Conservation (phyloP, 2,113 vertebrate genomes). For the Caranx melampygus region DNA sequence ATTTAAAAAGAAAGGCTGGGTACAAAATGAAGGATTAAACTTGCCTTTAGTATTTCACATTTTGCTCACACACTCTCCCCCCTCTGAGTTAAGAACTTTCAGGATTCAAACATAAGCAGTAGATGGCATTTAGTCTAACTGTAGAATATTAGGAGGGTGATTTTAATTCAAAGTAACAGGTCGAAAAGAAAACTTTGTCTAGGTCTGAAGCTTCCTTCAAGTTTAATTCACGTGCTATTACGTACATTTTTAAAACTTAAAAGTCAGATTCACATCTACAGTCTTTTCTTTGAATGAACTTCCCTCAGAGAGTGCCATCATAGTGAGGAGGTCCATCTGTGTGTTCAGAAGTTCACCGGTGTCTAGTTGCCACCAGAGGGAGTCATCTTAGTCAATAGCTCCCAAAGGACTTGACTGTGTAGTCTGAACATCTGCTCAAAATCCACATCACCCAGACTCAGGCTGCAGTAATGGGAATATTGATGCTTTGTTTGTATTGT, state of each 20-base stretch:
- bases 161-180: not conserved
- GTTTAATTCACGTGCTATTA: not conserved
- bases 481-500: conserved; percentile 47
- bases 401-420: conserved; percentile 40
- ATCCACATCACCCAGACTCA: conserved; percentile 40
- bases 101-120: no score
- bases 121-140: no score
- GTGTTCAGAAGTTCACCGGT: not conserved
- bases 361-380: conserved; percentile 79
- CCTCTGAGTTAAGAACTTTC: no score
- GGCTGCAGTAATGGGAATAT: conserved; percentile 15
- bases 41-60: no score
- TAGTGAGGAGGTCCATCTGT: not conserved
- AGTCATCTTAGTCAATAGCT: conserved; percentile 56
- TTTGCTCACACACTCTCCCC: no score
- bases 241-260: not conserved
- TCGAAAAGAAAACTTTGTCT: not conserved
- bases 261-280: not conserved
- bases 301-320: not conserved
- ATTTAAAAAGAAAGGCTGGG: no score
- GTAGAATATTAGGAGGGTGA: not conserved
- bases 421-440: conserved; percentile 60
- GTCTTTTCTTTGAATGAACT: not conserved
- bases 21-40: no score
- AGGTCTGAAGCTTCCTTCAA: not conserved